Percentiles rank a stretch among this genome's conserved stretches.
Evolutionary conservation across 2,888 invertebrate genomes (phyloP).

Genomic region (Drosophila affinis): DNA sequence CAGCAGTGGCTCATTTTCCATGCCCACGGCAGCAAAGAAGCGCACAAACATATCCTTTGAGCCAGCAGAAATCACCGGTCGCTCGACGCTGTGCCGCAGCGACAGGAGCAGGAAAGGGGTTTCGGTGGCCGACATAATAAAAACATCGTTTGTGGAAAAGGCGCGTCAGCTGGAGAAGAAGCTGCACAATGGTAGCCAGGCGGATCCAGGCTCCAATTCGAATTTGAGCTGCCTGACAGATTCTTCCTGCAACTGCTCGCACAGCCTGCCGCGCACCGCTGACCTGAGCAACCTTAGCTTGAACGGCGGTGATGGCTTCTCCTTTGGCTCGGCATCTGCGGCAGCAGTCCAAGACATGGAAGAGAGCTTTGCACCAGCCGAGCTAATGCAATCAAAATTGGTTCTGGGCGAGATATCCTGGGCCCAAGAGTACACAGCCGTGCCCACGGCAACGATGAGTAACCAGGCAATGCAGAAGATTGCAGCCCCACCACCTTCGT

Average conservation of each 20-base stretch:
- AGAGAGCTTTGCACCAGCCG: constrained; percentile 80
- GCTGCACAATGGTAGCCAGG: constrained; percentile 28
- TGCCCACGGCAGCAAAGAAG: constrained; percentile 48
- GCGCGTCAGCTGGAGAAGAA: constrained; percentile 72
- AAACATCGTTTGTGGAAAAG: constrained; percentile 80
- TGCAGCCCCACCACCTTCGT: constrained; percentile 28
- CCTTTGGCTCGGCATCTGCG: constrained; percentile 50
- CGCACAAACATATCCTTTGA: constrained; percentile 80
- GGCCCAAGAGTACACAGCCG: constrained; percentile 81
- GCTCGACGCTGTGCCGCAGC: constrained; percentile 78
- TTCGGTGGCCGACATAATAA: constrained; percentile 82
- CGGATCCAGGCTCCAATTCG: constrained; percentile 7
- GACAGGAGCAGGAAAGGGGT: constrained; percentile 46
- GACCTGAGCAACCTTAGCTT: constrained; percentile 77
- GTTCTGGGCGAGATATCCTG: constrained; percentile 81
- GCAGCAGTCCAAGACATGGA: constrained; percentile 38
- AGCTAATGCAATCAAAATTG: constrained; percentile 81
- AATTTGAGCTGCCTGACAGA: constrained; percentile 46
- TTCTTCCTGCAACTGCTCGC: constrained; percentile 63
- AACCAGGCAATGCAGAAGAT: constrained; percentile 70
- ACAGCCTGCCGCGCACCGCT: constrained; percentile 80
- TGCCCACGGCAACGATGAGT: constrained; percentile 78
- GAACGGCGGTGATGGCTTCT: constrained; percentile 64
- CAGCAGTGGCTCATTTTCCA: constrained; percentile 56
- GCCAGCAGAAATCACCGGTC: constrained; percentile 82